Base-by-base conservation (phyloP, 2,888 invertebrate species). In the Trissolcus japonicus region DNA sequence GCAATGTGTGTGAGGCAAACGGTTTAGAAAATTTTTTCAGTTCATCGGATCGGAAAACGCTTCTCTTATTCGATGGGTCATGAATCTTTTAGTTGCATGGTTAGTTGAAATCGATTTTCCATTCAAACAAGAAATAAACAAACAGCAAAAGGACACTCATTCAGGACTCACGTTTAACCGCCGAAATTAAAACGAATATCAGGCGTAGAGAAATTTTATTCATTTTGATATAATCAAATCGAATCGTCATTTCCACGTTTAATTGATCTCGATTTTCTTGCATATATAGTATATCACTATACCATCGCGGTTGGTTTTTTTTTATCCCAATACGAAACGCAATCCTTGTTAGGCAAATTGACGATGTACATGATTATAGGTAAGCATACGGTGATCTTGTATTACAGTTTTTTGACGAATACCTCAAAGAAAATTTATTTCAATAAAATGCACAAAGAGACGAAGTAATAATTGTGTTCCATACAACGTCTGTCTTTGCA, bases 1-100 rank as follows among this genome's bases (percentile, higher is more conserved):
- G 63, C 61, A 50, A 14, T 75, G 76, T 69, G 67, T 61, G 63
- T 25, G 63, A 74, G 73, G 62, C 69, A 76, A 79, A 76, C 77
- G 79, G 55, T 75, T 74, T 74, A 76, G 76, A 76, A 76, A 79
- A 76, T 72, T 75, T 69, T 68, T 53, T 62, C 51, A 54, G 75
- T 56, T 75, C 77, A 77, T 21, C 65, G 75, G 62, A 66, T 77
- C 55, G 77, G 68, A 79, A 77, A 79, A 75, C 66, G 66, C 71
- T 63, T 72, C 63, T 68, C 66, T 56, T 57, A 75, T 66, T 74
- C 75, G 69, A 79, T 77, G 72, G 71, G 68, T 60, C 66, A 76
- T 69, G 77, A 75, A 75, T 73, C 73, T 79, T 79, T 73, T 55
- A 53, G 73, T 66, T 56, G 66, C 59, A 14, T 55, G 54, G 74